Base-by-base conservation (phyloP, 2,888 invertebrate genomes). In the Eupithecia inturbata region DNA sequence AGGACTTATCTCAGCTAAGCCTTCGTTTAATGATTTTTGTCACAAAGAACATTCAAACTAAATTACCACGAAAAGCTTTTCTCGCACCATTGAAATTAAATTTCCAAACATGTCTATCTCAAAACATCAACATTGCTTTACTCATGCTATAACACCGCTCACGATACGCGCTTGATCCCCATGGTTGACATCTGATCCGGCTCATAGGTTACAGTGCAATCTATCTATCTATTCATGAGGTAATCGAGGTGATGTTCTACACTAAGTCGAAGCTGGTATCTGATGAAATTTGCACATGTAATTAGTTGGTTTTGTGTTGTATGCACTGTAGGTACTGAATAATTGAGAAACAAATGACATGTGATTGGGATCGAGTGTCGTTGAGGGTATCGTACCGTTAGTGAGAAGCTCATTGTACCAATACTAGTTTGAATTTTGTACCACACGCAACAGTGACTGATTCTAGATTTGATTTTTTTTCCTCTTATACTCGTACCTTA, bases 111-210 rank as follows among this genome's bases (percentile, higher is more conserved):
- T 71, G 67, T 68, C 68, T 64, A 68, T 62, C 66, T 66, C 45
- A 70, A 66, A 57, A 68, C 31, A 57, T 12, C 33, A 39, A 66
- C 68, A 64, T 67, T 74, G 67, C 72, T 75, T 64, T 68, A 53
- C 70, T 33, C 63, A 41, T 16, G 9, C 36, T 22, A 6, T 63
- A 36, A 33, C 36, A 64, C 19, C 2, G 16, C 28, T 1, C 62
- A 62, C 33, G 62, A 62, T n/a, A n/a, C n/a, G 9, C 28, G 33
- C n/a, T 64, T 33, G n/a, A 31, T 64, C n/a, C 36, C 19, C 16
- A 19, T 62, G 62, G 28, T 62, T 31, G 19, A 62, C 31, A 31
- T 19, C 12, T 31, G 19, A 62, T 62, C 16, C 19, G 31, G 31
- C 19, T 31, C 9, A 62, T 62, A 3, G 31, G 62, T 60, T 22